A percentile compares a stretch with the other conserved stretches of the same genome.
phyloP scores from a whole-genome alignment of 92 coral and sea anemone genomes.

The Palythoa heliodiscus region DNA sequence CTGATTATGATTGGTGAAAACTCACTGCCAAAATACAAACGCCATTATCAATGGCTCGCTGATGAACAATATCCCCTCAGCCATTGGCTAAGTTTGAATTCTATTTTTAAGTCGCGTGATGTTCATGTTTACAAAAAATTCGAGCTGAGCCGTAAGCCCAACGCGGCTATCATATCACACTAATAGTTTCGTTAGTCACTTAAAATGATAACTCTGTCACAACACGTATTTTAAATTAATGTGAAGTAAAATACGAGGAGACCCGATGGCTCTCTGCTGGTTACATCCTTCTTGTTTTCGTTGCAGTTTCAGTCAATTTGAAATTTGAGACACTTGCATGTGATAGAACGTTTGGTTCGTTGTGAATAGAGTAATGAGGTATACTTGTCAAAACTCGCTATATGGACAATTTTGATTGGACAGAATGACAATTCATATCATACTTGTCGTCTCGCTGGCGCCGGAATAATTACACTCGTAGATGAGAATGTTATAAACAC shows the following conservation, averaged over 20 bases:
- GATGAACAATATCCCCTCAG: constrained; percentile 39
- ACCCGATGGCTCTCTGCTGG: neutral
- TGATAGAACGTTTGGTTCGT: constrained; percentile 41
- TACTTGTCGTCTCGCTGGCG: constrained; percentile 55
- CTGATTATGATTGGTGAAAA: constrained; percentile 49
- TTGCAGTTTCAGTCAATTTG: constrained; percentile 4
- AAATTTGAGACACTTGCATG: constrained; percentile 36
- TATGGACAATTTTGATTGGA: constrained; percentile 45
- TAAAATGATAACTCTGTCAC: constrained; percentile 3
- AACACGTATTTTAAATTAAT: neutral
- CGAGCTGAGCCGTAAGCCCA: constrained; percentile 27
- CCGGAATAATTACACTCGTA: constrained; percentile 46
- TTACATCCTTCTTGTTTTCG: constrained; percentile 5
- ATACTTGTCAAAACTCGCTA: constrained; percentile 48
- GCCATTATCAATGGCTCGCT: constrained; percentile 30
- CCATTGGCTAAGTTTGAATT: constrained; percentile 9
- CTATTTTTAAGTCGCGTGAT: constrained; percentile 43
- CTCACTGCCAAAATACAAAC: constrained; percentile 14
- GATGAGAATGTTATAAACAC: constrained; percentile 46
- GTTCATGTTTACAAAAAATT: constrained; percentile 37
- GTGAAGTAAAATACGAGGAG: neutral
- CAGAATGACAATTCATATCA: constrained; percentile 48
- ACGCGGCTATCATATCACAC: constrained; percentile 3
- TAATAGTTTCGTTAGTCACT: constrained; percentile 29
- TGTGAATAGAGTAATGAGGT: constrained; percentile 39